Evolutionary conservation across 2,113 vertebrate species (phyloP), one percentile per base, ranked within the genome.

Genomic region (Agapornis roseicollis): DNA sequence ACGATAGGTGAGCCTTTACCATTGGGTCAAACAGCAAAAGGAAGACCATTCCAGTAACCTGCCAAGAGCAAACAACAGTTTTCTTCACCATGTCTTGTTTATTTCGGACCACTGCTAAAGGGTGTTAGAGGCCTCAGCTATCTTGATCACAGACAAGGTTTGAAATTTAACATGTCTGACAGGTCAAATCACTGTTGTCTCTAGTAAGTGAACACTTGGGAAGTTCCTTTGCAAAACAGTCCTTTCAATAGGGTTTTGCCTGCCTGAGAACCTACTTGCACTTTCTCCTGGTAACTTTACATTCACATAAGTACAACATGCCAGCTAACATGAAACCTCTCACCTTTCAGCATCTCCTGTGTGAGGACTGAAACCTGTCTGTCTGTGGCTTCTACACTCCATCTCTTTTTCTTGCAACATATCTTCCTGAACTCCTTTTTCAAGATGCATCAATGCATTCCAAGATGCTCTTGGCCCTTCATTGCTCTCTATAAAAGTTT

Each of bases 51-150:
- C 65, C 83, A 81, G 83, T 39, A 60, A 86, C 78, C 52, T 71
- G 80, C 47, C 71, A 20, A 25, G 65, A 80, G 64, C 47, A 88
- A 85, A 89, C 79, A 71, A 35, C 47, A 47, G 49, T 93, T 96
- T 74, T 64, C 73, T 80, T 93, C 65, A 56, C 80, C 87, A 65
- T 52, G 37, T 61, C 61, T 16, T 61, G 77, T 90, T 94, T 79
- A 41, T 86, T 88, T 84, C 88, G 78, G 85, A 84, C 35, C 35
- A 92, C 69, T 84, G 72, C 80, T 93, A 35, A 86, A 85, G 79
- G 39, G 27, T 22, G 29, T 84, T 80, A 73, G 68, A 80, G 60
- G 44, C 80, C 69, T 69, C 64, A 58, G 49, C 55, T 85, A 70
- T 73, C 84, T 63, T 33, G 52, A 41, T 69, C 53, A 58, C 68